Base-by-base conservation (phyloP, 2,888 invertebrate genomes). In the Pandemis corylana region DNA sequence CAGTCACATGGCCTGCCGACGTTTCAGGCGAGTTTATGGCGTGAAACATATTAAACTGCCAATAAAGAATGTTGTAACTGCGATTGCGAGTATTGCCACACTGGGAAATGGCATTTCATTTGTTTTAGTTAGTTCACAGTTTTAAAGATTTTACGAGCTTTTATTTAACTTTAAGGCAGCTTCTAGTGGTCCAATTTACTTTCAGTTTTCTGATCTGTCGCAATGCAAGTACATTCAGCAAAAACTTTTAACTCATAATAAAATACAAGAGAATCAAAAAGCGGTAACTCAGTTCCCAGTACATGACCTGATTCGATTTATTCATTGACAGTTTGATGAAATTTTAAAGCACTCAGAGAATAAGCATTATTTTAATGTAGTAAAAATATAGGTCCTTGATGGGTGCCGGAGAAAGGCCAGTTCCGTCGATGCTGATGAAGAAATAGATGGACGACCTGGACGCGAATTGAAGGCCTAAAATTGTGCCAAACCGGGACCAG, bases 41-140 rank as follows among this genome's bases (percentile, higher is more conserved):
- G 56, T 49, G 68, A 67, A 72, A 63, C 15, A 68, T 72, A 61
- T 72, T 56, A 68, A 68, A 69, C 49, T 69, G 68, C 63, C 56
- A 63, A 68, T 72, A 68, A 72, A 71, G 56, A 56, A 53, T 68
- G 56, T 41, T 64, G 68, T 56, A 20, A 68, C 68, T 64, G 63
- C 56, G 56, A 72, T 13, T 15, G 67, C 63, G 59, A 36, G 28
- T 36, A 36, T 36, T 36, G 28, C 28, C 28, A 51, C 51, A n/a
- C 6, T 13, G n/a, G 28, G 28, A 10, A 28, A 59, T 28, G 59
- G 12, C 59, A 10, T 59, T 59, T 59, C 59, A 59, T 59, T 59
- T 28, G 59, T 59, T 28, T 59, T 10, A 59, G 28, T 28, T 59
- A 56, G 56, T 15, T 56, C 56, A 56, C n/a, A 9, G 59, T 28